A percentile compares a stretch with the other conserved stretches of the same genome.
These are phyloP conservation scores for Morphnarchus princeps DNA, from an alignment of 2,113 vertebrate species.

Conservation along the genomic window DNA sequence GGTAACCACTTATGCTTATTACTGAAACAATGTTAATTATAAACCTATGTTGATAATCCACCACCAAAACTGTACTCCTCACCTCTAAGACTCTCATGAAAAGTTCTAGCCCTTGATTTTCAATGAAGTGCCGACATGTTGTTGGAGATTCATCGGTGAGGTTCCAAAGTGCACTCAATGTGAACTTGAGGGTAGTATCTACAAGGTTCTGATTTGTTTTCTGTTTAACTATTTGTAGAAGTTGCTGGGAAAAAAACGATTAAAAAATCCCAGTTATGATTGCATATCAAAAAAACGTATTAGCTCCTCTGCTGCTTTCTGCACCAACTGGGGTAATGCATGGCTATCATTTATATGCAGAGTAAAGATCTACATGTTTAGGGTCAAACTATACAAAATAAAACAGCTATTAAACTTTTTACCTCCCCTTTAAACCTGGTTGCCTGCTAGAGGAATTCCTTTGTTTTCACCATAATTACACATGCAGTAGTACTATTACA, in stretches of 20 bases:
- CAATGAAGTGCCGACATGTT: conserved; percentile 97
- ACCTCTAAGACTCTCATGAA: conserved; percentile 99
- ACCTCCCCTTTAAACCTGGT: background rate
- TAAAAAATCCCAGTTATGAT: background rate
- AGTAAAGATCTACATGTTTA: background rate
- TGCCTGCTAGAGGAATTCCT: background rate
- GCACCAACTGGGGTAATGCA: background rate
- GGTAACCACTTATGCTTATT: background rate
- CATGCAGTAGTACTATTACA: too few relatives aligned
- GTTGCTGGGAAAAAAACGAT: conserved; percentile 76
- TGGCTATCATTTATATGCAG: background rate
- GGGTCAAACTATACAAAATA: background rate
- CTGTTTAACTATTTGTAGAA: conserved; percentile 97
- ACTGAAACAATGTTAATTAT: background rate
- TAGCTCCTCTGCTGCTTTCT: background rate
- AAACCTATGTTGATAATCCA: background rate
- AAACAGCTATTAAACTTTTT: background rate
- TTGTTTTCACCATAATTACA: background rate
- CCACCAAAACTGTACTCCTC: background rate
- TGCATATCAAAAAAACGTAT: background rate
- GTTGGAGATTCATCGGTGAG: conserved; percentile 99
- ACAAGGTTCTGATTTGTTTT: conserved; percentile 93
- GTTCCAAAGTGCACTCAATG: conserved; percentile 97
- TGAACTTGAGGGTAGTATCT: conserved; percentile 98
- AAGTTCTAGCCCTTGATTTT: conserved; percentile 96